Evolutionary conservation across 1,140 invertebrate genomes (phyloP).

Genomic region (Parapsyche elsis): DNA sequence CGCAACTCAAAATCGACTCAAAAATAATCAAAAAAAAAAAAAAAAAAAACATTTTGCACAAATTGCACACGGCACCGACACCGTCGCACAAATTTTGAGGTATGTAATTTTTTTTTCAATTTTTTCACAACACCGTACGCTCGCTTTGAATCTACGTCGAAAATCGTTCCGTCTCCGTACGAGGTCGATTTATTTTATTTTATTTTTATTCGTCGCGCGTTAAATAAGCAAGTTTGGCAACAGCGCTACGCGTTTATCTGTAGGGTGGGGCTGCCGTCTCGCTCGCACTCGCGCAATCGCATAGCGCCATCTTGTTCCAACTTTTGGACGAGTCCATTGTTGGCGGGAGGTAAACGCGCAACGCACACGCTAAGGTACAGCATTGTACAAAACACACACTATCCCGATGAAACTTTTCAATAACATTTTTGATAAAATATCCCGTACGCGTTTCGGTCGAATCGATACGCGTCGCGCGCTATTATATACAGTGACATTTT

Average conservation of each 20-base stretch:
- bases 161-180: too few species aligned
- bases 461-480: too few species aligned
- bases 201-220: too few species aligned
- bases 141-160: background rate
- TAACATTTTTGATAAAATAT: slow-evolving; percentile 1
- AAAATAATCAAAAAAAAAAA: too few species aligned
- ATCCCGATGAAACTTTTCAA: background rate
- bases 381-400: slow-evolving; percentile 32
- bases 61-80: too few species aligned
- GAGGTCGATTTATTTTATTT: background rate
- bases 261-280: slow-evolving; percentile 51
- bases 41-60: too few species aligned
- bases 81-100: too few species aligned
- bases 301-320: slow-evolving; percentile 37
- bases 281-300: slow-evolving; percentile 24
- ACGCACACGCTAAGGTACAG: slow-evolving; percentile 35
- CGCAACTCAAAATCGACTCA: background rate
- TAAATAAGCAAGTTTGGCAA: slow-evolving; percentile 41
- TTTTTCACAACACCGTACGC: background rate
- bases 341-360: slow-evolving; percentile 44
- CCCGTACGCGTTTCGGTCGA: too few species aligned
- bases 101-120: background rate
- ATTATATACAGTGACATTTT: too few species aligned
- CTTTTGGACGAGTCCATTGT: slow-evolving; percentile 52
- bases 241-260: slow-evolving; percentile 24